A percentile compares a stretch with the other conserved stretches of the same genome.
Conservation (phyloP, 2,113 vertebrate species). For the Spea bombifrons region DNA sequence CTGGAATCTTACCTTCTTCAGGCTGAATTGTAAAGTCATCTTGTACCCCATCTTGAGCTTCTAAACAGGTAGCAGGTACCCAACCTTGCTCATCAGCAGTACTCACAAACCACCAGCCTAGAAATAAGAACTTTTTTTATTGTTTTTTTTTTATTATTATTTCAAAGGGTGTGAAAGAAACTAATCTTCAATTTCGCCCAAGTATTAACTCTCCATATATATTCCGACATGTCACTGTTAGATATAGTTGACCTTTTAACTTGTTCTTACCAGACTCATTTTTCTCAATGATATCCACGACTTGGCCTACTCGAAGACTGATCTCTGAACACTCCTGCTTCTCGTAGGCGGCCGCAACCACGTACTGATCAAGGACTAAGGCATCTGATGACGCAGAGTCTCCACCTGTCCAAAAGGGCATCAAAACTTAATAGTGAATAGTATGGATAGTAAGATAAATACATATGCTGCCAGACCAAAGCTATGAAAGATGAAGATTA, state of each 20-base stretch:
- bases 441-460: not conserved
- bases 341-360: conserved; percentile 92
- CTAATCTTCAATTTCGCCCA: not conserved
- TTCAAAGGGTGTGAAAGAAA: not conserved
- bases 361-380: conserved; percentile 91
- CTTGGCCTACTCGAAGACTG: conserved; percentile 89
- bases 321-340: conserved; percentile 98
- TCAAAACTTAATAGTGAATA: not conserved
- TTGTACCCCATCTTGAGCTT: conserved; percentile 88
- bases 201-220: not conserved
- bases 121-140: not conserved
- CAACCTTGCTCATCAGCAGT: conserved; percentile 92
- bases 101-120: conserved; percentile 99
- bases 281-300: conserved; percentile 98
- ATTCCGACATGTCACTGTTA: too few relatives aligned
- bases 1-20: conserved; percentile 81
- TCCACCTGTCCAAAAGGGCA: conserved; percentile 61
- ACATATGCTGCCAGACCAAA: not conserved
- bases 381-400: conserved; percentile 79
- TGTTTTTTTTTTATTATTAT: too few relatives aligned
- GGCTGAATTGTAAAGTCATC: conserved; percentile 87
- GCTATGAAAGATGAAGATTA: too few relatives aligned
- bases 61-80: conserved; percentile 95
- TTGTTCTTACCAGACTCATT: conserved; percentile 86
- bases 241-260: too few relatives aligned